Percentiles rank a stretch among this genome's conserved stretches.
Evolutionary conservation across 2,113 vertebrate species (phyloP).

Genomic region (Pygoscelis adeliae): DNA sequence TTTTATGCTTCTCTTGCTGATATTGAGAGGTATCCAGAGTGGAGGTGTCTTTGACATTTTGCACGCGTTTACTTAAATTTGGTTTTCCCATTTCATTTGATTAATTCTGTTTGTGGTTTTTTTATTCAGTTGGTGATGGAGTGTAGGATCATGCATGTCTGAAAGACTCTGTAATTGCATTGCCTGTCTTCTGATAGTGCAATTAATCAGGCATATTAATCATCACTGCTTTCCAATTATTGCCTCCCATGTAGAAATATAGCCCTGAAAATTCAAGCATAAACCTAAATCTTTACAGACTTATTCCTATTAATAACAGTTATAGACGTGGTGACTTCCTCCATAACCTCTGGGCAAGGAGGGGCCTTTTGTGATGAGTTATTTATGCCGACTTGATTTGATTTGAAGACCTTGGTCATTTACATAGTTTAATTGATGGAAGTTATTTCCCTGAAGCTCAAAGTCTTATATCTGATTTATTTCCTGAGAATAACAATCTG

Average conservation of each 20-base stretch:
- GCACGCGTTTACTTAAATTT: neutral
- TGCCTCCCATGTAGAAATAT: neutral
- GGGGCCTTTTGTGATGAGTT: neutral
- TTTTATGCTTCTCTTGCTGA: neutral
- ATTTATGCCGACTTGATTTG: neutral
- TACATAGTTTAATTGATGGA: neutral
- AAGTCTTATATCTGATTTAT: neutral
- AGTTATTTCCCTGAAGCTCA: neutral
- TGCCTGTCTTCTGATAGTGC: neutral
- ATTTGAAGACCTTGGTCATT: neutral
- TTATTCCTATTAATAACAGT: neutral
- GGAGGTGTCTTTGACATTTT: constrained; percentile 1
- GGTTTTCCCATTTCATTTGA: neutral
- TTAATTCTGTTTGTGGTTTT: constrained; percentile 19
- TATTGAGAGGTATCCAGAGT: neutral
- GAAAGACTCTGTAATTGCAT: constrained; percentile 26
- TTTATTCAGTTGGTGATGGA: constrained; percentile 24
- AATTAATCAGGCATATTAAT: constrained; percentile 50
- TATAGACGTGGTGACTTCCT: neutral
- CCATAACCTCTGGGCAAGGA: neutral
- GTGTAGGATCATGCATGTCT: neutral
- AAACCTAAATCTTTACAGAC: neutral
- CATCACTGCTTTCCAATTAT: neutral
- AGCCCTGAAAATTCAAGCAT: neutral
- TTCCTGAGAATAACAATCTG: neutral